Evolutionary conservation across 2,113 vertebrate genomes (phyloP).

Genomic region (Tauraco erythrolophus): DNA sequence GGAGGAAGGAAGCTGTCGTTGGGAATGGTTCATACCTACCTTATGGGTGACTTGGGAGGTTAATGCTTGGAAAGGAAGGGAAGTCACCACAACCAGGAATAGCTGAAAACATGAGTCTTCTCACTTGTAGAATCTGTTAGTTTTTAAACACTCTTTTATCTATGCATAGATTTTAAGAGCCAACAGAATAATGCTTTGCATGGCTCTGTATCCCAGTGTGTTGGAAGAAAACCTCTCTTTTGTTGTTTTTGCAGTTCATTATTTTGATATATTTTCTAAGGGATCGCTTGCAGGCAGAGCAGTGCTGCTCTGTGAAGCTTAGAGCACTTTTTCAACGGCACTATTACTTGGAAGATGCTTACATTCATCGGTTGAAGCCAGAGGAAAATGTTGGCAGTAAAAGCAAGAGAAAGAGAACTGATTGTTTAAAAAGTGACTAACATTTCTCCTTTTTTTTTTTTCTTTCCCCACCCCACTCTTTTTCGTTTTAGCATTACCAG

Average conservation of each 20-base stretch:
- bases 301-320: background rate
- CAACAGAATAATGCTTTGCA: background rate
- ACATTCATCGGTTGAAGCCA: background rate
- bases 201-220: background rate
- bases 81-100: background rate
- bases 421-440: slow-evolving; percentile 33
- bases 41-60: background rate
- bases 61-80: background rate
- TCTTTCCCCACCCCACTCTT: background rate
- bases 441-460: background rate
- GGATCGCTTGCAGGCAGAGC: background rate
- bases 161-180: background rate
- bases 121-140: background rate
- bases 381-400: background rate
- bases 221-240: rapidly evolving
- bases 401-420: background rate
- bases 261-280: background rate
- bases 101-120: rapidly evolving
- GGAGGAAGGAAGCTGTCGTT: background rate
- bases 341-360: background rate
- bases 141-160: background rate
- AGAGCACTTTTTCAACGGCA: background rate
- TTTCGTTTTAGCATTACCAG: slow-evolving; percentile 88
- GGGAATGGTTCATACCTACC: background rate
- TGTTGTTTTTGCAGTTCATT: background rate